These are phyloP conservation scores for Callospermophilus lateralis DNA, from an alignment of 2,113 vertebrate species.

Conservation along the genomic window DNA sequence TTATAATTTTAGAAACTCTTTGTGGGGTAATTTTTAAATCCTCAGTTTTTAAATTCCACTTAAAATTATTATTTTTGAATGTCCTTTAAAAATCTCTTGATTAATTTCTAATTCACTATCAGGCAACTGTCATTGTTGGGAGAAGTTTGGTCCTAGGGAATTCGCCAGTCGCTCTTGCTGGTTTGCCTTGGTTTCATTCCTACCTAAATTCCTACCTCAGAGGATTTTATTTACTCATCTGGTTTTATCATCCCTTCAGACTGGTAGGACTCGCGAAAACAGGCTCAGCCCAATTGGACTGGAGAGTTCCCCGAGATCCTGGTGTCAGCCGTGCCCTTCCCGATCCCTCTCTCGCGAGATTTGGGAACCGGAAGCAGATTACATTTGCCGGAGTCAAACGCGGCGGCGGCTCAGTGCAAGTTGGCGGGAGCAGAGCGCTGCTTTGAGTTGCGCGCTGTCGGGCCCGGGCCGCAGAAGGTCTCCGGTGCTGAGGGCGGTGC, in stretches of 20 bases:
- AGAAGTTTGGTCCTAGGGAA: neutral
- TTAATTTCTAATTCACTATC: neutral
- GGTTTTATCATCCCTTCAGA: neutral
- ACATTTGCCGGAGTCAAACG: rapidly evolving
- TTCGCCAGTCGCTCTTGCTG: neutral
- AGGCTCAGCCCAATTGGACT: rapidly evolving
- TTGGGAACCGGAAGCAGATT: constrained; percentile 59
- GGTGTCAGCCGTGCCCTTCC: rapidly evolving
- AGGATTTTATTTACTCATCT: neutral
- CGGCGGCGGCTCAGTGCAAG: neutral
- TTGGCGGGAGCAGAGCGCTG: neutral
- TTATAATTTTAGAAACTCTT: neutral
- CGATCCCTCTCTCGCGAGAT: constrained; percentile 67
- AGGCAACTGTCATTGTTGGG: neutral
- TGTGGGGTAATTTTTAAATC: constrained; percentile 9
- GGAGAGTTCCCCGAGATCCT: rapidly evolving
- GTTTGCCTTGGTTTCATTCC: neutral
- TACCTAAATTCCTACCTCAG: neutral
- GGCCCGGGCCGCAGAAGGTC: no score
- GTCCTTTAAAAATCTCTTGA: neutral
- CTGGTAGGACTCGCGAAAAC: rapidly evolving
- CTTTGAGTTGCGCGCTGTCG: rapidly evolving
- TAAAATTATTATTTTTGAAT: neutral
- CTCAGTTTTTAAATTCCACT: neutral
- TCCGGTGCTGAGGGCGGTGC: neutral